These are phyloP conservation scores for Eupithecia inturbata DNA, from an alignment of 2,888 invertebrate species.

Conservation along the genomic window DNA sequence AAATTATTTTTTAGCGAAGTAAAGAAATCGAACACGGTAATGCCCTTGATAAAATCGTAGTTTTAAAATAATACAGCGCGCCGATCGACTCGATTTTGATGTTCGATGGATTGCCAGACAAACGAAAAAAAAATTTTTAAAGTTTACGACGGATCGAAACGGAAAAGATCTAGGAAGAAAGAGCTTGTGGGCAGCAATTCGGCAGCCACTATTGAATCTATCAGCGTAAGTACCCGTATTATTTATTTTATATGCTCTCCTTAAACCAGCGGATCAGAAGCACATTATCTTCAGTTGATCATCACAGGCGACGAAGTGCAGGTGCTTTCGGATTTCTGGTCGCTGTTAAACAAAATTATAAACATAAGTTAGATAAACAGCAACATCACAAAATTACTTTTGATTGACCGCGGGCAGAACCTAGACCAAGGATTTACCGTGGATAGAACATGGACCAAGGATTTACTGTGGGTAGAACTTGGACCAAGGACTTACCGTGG, in stretches of 20 bases:
- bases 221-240: slow-evolving; percentile 64
- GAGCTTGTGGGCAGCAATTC: slow-evolving; percentile 67
- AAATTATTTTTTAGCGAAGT: slow-evolving; percentile 55
- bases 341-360: too few species aligned
- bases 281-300: background rate
- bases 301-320: too few species aligned
- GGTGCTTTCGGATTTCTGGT: too few species aligned
- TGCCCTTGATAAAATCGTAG: slow-evolving; percentile 56
- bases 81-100: background rate
- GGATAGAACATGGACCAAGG: too few species aligned
- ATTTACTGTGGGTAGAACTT: too few species aligned
- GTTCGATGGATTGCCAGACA: slow-evolving; percentile 72
- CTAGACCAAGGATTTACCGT: too few species aligned
- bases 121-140: slow-evolving; percentile 76
- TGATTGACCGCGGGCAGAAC: too few species aligned
- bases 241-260: background rate
- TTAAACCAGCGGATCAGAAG: background rate
- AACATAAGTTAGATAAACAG: too few species aligned
- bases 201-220: slow-evolving; percentile 67
- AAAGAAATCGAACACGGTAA: slow-evolving; percentile 47
- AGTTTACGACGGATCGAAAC: slow-evolving; percentile 73
- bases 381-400: too few species aligned
- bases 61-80: slow-evolving; percentile 44
- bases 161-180: slow-evolving; percentile 64
- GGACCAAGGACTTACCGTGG: background rate